Conservation (phyloP, 2,888 invertebrate genomes). For the Synergus japonicus region DNA sequence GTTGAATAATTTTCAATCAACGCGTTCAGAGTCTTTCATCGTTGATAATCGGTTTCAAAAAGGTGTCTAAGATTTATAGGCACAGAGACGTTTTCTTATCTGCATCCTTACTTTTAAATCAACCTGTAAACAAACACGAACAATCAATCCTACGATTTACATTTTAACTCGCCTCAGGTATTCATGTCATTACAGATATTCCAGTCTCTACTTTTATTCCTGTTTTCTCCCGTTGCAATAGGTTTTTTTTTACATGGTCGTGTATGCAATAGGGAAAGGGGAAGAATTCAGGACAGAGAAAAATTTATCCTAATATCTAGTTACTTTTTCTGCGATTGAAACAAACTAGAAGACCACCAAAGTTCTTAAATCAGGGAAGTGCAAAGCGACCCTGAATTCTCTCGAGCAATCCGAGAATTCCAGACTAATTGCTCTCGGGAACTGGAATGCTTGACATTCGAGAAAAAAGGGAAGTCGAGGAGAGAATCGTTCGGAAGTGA, state of each 20-base stretch:
- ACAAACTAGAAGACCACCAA: neutral
- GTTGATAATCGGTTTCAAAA: constrained; percentile 31
- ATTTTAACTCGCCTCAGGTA: neutral
- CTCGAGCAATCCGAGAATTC: constrained; percentile 58
- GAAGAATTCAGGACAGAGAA: too few species aligned
- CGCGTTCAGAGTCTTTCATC: constrained; percentile 37
- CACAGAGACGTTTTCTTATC: neutral
- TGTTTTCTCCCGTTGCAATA: too few species aligned
- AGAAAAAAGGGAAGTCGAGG: constrained; percentile 54
- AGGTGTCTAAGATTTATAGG: constrained; percentile 14
- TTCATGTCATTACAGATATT: neutral
- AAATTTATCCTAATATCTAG: neutral
- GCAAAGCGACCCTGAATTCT: constrained; percentile 46
- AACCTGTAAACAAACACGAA: constrained; percentile 1
- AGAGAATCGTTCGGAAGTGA: constrained; percentile 54
- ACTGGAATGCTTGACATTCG: constrained; percentile 63
- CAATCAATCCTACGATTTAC: neutral
- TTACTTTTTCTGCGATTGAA: neutral
- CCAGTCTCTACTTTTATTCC: too few species aligned
- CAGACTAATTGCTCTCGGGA: constrained; percentile 60
- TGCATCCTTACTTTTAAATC: neutral
- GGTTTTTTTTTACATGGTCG: too few species aligned
- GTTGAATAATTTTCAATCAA: constrained; percentile 55
- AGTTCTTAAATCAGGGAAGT: neutral
- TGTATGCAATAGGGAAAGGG: too few species aligned